phyloP scores from a whole-genome alignment of 2,797 vertebrate species.

The Galagoides demidoff region DNA sequence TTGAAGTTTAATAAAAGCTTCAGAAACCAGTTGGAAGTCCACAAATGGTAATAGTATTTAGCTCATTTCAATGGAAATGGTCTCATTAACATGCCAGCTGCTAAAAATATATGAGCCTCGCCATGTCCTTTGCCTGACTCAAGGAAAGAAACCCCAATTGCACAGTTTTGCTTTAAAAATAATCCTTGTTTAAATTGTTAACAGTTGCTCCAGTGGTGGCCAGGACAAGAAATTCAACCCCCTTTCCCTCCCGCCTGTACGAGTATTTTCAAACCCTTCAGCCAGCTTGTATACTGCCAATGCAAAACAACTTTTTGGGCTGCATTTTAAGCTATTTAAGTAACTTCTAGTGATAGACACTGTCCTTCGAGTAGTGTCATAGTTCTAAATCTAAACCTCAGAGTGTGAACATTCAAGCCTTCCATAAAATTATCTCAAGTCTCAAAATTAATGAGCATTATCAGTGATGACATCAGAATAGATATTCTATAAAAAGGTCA shows the following conservation, averaged over 20 bases:
- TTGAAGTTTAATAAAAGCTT: slow-evolving; percentile 85
- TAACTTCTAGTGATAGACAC: background rate
- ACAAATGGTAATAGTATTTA: slow-evolving; percentile 83
- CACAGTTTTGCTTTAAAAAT: slow-evolving; percentile 79
- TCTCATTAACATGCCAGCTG: slow-evolving; percentile 86
- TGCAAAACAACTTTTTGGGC: slow-evolving; percentile 43
- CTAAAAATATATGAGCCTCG: slow-evolving; percentile 82
- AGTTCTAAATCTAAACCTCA: background rate
- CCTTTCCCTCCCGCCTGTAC: background rate
- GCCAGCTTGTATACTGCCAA: background rate
- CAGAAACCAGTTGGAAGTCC: slow-evolving; percentile 83
- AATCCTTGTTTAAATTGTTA: slow-evolving; percentile 68
- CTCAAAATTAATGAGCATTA: background rate
- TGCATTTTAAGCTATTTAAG: slow-evolving; percentile 34
- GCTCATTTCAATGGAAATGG: slow-evolving; percentile 85
- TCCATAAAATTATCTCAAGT: background rate
- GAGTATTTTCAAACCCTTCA: slow-evolving; percentile 1
- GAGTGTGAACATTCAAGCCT: background rate
- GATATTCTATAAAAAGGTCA: background rate
- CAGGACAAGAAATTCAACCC: slow-evolving; percentile 54
- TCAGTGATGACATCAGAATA: background rate
- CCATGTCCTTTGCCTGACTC: slow-evolving; percentile 81
- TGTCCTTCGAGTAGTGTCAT: background rate
- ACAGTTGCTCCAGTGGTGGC: slow-evolving; percentile 56
- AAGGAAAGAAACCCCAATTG: slow-evolving; percentile 78